These are phyloP conservation scores for Manis javanica DNA, from an alignment of 2,797 vertebrate species.

Conservation along the genomic window DNA sequence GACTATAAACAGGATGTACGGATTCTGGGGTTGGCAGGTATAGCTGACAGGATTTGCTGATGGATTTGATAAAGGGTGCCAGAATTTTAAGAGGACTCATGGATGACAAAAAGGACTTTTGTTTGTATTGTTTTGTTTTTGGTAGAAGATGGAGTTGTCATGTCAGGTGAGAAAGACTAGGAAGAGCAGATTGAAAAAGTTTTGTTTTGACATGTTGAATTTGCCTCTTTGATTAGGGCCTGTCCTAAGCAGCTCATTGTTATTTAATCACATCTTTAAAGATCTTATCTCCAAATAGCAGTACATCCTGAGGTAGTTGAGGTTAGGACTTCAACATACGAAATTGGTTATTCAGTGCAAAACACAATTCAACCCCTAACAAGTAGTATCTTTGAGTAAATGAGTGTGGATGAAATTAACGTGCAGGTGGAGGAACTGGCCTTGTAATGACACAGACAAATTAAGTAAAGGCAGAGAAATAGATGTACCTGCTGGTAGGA, in stretches of 20 bases:
- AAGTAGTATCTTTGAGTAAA: background rate
- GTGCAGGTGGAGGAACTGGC: background rate
- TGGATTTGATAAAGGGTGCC: background rate
- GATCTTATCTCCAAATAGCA: background rate
- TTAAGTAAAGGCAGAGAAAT: background rate
- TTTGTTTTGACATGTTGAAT: background rate
- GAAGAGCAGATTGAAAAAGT: background rate
- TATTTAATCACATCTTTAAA: background rate
- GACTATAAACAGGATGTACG: background rate
- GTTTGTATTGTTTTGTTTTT: background rate
- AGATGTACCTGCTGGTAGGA: background rate
- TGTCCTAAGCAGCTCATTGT: background rate
- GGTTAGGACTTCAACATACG: background rate
- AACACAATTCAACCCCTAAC: background rate
- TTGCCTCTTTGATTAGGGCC: background rate
- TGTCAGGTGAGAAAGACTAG: background rate
- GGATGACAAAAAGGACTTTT: background rate
- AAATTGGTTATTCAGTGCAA: background rate
- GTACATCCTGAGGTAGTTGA: background rate
- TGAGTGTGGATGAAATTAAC: background rate
- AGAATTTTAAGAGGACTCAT: background rate
- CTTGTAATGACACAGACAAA: background rate
- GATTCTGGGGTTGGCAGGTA: background rate
- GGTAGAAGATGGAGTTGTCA: background rate
- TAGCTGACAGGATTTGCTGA: background rate